Percentiles rank a stretch among this genome's conserved stretches.
phyloP scores from a whole-genome alignment of 1,140 invertebrate species.

The Caenorhabditis brenneri region DNA sequence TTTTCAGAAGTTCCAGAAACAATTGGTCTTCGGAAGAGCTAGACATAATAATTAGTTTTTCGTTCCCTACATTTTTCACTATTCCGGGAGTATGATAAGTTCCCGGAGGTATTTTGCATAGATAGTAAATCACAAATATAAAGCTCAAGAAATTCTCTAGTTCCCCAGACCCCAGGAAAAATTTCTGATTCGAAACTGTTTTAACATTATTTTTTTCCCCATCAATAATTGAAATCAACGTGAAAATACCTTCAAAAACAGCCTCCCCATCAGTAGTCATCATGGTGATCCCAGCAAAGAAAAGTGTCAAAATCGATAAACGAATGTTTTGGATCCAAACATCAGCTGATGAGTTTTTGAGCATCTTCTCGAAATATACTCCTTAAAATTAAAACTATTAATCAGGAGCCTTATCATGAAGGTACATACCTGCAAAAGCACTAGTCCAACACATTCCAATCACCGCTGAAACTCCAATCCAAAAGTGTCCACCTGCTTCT shows the following conservation, averaged over 20 bases:
- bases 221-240: background rate
- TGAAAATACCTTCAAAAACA: background rate
- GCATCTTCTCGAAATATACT: conserved; percentile 54
- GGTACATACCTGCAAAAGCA: conserved; percentile 30
- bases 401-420: too few species aligned
- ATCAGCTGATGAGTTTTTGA: conserved; percentile 46
- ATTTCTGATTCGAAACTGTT: background rate
- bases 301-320: conserved; percentile 44
- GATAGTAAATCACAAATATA: too few species aligned
- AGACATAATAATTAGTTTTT: too few species aligned
- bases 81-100: too few species aligned
- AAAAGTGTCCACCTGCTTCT: background rate
- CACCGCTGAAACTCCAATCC: conserved; percentile 19
- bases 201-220: background rate
- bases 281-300: conserved; percentile 33
- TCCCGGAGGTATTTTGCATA: too few species aligned
- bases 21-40: too few species aligned
- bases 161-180: too few species aligned
- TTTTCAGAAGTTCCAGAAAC: too few species aligned
- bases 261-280: conserved; percentile 1
- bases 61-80: too few species aligned
- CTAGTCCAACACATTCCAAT: conserved; percentile 52
- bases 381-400: background rate
- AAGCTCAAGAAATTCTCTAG: too few species aligned
- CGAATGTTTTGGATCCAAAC: conserved; percentile 54